phyloP scores from a whole-genome alignment of 2,888 invertebrate species.

The Melanostoma mellinum region DNA sequence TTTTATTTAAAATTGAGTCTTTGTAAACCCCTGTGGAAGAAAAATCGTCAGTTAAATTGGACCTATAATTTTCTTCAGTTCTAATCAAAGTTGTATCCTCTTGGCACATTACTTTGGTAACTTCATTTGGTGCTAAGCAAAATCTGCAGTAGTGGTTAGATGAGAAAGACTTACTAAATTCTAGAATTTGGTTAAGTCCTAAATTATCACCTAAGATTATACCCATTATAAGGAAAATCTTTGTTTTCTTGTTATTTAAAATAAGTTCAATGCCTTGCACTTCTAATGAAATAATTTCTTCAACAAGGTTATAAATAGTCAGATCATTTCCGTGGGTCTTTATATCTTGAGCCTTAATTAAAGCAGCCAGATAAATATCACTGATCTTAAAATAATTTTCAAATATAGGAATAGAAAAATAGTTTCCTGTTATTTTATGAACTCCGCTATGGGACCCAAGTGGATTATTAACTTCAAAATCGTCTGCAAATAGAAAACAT shows the following conservation, averaged over 20 bases:
- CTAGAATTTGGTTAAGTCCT: constrained; percentile 42
- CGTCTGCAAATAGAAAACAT: constrained; percentile 12
- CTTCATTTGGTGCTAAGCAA: constrained; percentile 31
- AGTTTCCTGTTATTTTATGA: constrained; percentile 11
- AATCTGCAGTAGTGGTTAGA: constrained; percentile 49
- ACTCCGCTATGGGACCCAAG: constrained; percentile 7
- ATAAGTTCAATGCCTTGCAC: constrained; percentile 2
- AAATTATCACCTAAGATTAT: constrained; percentile 43
- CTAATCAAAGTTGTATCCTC: constrained; percentile 45
- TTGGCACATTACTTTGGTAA: constrained; percentile 22
- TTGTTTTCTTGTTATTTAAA: background rate
- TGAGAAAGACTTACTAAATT: constrained; percentile 59
- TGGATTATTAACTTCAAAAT: constrained; percentile 11
- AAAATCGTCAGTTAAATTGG: constrained; percentile 33
- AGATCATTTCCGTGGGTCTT: constrained; percentile 7
- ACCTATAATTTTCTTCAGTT: constrained; percentile 45
- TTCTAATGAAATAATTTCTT: constrained; percentile 17
- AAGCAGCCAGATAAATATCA: constrained; percentile 17
- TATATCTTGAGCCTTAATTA: constrained; percentile 16
- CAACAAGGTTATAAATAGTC: constrained; percentile 11
- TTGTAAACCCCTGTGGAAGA: constrained; percentile 30
- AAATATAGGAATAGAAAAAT: constrained; percentile 18
- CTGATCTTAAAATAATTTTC: constrained; percentile 16
- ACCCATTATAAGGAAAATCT: constrained; percentile 1
- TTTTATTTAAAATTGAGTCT: constrained; percentile 46